Conservation (phyloP, 2,888 invertebrate species). For the Drosophila villosipedis region DNA sequence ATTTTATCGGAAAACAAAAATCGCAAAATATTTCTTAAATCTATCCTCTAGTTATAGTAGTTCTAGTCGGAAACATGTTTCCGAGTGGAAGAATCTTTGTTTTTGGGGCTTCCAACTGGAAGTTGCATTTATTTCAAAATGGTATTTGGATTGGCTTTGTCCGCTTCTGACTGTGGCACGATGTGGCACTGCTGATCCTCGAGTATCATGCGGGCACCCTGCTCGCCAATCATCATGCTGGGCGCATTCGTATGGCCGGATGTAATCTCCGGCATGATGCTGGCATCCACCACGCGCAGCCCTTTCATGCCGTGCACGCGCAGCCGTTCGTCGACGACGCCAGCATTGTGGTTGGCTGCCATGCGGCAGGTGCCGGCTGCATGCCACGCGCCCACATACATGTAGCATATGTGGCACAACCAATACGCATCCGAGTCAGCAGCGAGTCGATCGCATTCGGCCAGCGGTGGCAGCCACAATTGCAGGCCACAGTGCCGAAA, state of each 20-base stretch:
- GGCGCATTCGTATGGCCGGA: constrained; percentile 94
- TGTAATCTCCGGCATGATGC: constrained; percentile 92
- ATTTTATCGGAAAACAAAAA: neutral
- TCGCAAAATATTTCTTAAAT: neutral
- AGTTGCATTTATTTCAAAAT: neutral
- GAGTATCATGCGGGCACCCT: constrained; percentile 87
- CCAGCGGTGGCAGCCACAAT: constrained; percentile 70
- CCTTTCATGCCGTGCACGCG: constrained; percentile 87
- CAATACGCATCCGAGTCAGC: constrained; percentile 86
- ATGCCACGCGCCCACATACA: constrained; percentile 88
- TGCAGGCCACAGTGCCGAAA: constrained; percentile 83
- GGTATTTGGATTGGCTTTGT: neutral
- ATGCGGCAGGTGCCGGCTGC: constrained; percentile 90
- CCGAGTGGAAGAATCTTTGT: too few species aligned
- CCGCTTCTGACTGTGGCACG: neutral
- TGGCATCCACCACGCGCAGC: constrained; percentile 93
- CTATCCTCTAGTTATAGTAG: too few species aligned
- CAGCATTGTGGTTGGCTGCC: constrained; percentile 86
- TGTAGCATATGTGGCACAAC: constrained; percentile 87
- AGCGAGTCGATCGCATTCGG: constrained; percentile 65
- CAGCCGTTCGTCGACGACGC: constrained; percentile 86
- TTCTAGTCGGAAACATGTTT: too few species aligned
- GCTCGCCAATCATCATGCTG: constrained; percentile 94
- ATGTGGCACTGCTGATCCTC: constrained; percentile 45
- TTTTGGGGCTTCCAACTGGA: neutral